These are phyloP conservation scores for Dioctria rufipes DNA, from an alignment of 2,888 invertebrate genomes.

Conservation along the genomic window DNA sequence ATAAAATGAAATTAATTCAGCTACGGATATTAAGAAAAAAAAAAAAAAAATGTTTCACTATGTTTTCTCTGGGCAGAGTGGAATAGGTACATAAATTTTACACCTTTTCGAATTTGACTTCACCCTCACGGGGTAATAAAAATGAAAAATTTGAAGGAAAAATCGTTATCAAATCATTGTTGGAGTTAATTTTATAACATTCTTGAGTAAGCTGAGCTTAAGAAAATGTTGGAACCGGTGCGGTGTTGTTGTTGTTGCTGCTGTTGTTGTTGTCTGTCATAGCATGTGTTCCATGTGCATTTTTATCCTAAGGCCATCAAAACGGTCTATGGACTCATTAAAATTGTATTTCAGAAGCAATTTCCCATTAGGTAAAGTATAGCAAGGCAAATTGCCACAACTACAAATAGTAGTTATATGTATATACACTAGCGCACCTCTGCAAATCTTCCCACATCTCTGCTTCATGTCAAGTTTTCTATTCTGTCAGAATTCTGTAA, in stretches of 20 bases:
- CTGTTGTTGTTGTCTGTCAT: not conserved
- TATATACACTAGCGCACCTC: not conserved
- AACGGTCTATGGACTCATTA: constrained; percentile 22
- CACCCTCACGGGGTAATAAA: constrained; percentile 18
- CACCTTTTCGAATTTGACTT: constrained; percentile 29
- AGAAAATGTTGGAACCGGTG: not conserved
- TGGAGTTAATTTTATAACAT: not conserved
- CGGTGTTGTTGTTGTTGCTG: not conserved
- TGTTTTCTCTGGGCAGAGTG: not conserved
- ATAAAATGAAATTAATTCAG: constrained; percentile 31
- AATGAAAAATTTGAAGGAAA: constrained; percentile 19
- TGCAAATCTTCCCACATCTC: constrained; percentile 28
- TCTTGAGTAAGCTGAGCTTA: not conserved
- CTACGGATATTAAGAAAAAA: not conserved
- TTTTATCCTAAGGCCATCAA: constrained; percentile 39
- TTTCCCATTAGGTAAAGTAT: constrained; percentile 34
- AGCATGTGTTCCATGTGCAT: constrained; percentile 38
- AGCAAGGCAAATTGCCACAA: constrained; percentile 15
- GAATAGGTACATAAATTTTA: constrained; percentile 19
- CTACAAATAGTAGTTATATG: no score
- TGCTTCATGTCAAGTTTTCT: not conserved
- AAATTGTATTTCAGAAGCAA: constrained; percentile 37
- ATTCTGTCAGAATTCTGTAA: not conserved
- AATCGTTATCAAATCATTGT: constrained; percentile 34
- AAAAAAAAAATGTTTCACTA: not conserved